Conservation (phyloP, 2,888 invertebrate species). For the Ypsolopha sequella region DNA sequence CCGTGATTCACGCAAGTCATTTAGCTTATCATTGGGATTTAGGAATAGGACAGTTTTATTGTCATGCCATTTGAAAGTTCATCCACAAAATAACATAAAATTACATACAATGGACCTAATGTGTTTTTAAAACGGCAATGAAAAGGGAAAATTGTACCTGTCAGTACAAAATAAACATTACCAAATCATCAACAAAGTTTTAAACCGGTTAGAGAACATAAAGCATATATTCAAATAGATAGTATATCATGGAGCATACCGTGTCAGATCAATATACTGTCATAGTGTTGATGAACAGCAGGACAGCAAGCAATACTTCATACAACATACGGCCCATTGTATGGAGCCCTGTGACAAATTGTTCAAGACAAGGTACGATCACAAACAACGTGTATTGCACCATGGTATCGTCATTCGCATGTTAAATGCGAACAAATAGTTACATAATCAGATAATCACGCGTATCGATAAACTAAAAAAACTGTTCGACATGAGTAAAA, state of each 20-base stretch:
- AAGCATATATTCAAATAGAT: neutral
- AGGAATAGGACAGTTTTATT: no score
- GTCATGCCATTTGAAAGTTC: no score
- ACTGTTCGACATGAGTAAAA: no score
- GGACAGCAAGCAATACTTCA: slow-evolving; percentile 38
- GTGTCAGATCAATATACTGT: slow-evolving; percentile 7
- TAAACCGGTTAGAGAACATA: no score
- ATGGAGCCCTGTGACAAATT: slow-evolving; percentile 39
- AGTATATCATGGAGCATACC: neutral
- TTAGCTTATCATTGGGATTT: no score
- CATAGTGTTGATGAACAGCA: slow-evolving; percentile 20
- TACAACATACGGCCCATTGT: slow-evolving; percentile 43
- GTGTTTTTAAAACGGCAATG: no score
- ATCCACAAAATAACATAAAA: no score
- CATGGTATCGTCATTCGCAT: slow-evolving; percentile 23
- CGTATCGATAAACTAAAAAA: neutral
- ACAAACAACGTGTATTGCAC: slow-evolving; percentile 21
- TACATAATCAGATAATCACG: neutral
- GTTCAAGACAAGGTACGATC: slow-evolving; percentile 20
- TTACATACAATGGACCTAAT: no score
- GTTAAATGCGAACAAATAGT: slow-evolving; percentile 6
- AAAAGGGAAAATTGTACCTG: no score
- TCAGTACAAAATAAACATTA: no score
- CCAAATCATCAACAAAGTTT: no score
- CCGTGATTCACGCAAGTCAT: no score